Evolutionary conservation across 2,113 vertebrate genomes (phyloP).

Genomic region (Paratilapia polleni): DNA sequence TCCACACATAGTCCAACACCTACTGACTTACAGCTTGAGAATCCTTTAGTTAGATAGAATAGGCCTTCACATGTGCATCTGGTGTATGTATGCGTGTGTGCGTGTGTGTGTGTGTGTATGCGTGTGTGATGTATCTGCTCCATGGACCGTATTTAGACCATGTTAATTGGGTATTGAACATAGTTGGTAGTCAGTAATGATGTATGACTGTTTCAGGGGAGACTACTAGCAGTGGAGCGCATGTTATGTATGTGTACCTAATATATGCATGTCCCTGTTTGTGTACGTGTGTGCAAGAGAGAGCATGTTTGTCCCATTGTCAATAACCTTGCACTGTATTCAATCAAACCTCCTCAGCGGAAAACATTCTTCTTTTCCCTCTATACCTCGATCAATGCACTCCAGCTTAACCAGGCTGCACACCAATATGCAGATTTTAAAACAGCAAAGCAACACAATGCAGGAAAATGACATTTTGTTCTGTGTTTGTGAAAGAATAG

Average conservation of each 20-base stretch:
- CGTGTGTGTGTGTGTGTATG: conserved; percentile 18
- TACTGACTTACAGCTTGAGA: conserved; percentile 18
- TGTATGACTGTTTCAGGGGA: conserved; percentile 52
- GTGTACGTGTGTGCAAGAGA: neutral
- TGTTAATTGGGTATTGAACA: conserved; percentile 70
- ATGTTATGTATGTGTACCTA: conserved; percentile 3
- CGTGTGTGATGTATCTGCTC: conserved; percentile 7
- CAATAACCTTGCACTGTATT: conserved; percentile 57
- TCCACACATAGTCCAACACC: conserved; percentile 23
- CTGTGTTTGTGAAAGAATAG: conserved; percentile 13
- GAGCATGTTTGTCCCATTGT: neutral
- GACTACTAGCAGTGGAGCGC: conserved; percentile 7
- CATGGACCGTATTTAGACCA: conserved; percentile 52
- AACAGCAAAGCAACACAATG: conserved; percentile 4
- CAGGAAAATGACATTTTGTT: conserved; percentile 20
- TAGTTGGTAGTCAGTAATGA: conserved; percentile 40
- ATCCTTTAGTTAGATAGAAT: neutral
- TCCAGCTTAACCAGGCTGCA: conserved; percentile 43
- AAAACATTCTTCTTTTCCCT: conserved; percentile 38
- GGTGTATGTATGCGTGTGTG: neutral
- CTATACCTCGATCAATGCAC: conserved; percentile 21
- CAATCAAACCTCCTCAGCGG: conserved; percentile 55
- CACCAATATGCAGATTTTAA: conserved; percentile 28
- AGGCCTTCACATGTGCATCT: neutral
- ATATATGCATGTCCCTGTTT: neutral